phyloP scores from a whole-genome alignment of 2,113 vertebrate genomes.

The Urocynchramus pylzowi region DNA sequence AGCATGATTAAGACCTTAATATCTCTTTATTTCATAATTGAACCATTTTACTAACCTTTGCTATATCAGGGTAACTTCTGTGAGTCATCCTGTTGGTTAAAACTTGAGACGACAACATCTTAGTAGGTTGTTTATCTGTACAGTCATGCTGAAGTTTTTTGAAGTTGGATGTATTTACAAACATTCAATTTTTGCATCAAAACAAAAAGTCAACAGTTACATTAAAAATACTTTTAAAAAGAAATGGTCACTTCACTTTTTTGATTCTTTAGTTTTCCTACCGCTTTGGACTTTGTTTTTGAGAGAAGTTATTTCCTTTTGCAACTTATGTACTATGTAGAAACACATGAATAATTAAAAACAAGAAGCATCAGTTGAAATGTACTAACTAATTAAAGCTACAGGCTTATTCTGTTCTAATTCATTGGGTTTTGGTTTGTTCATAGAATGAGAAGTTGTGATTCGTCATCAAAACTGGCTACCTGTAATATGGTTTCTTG shows the following conservation, averaged over 20 bases:
- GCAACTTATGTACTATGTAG: fast-evolving
- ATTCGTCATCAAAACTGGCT: not conserved
- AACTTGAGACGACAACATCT: not conserved
- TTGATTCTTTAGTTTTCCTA: not conserved
- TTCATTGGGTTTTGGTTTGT: not conserved
- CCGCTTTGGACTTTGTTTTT: not conserved
- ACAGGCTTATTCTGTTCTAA: not conserved
- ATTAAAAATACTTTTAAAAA: not conserved
- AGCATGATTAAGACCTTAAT: not conserved
- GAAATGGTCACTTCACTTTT: not conserved
- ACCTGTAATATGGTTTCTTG: not conserved
- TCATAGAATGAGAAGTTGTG: not conserved
- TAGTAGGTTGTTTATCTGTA: not conserved
- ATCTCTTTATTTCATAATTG: not conserved
- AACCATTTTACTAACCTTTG: not conserved
- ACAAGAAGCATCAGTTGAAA: not conserved
- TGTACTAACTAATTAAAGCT: not conserved
- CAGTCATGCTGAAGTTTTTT: not conserved
- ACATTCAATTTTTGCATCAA: not conserved
- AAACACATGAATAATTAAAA: not conserved
- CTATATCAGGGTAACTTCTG: not conserved
- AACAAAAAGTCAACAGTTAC: not conserved
- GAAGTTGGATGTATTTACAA: not conserved
- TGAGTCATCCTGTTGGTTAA: not conserved
- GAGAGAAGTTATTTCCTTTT: not conserved